Evolutionary conservation across 2,797 vertebrate genomes (phyloP).

Genomic region (Ispidina picta): DNA sequence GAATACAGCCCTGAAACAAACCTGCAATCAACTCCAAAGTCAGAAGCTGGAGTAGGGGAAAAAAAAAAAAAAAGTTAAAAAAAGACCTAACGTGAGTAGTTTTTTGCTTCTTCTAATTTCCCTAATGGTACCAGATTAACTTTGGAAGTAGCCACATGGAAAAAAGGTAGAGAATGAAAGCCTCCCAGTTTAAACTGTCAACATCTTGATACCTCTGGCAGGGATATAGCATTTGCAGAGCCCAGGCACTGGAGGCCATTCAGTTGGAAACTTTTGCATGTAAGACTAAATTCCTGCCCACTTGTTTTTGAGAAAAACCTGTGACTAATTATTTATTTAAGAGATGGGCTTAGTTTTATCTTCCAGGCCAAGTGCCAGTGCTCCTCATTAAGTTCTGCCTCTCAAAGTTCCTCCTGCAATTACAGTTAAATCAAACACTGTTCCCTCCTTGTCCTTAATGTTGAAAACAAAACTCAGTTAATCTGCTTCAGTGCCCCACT

Average conservation of each 20-base stretch:
- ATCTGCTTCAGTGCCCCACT: neutral
- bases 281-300: neutral
- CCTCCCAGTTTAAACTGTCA: neutral
- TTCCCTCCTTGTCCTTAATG: neutral
- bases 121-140: neutral
- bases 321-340: slow-evolving; percentile 31
- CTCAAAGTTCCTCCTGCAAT: neutral
- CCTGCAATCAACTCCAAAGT: neutral
- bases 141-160: neutral
- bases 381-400: neutral
- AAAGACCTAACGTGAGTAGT: neutral
- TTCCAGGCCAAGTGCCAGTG: slow-evolving; percentile 19
- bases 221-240: neutral
- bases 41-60: neutral
- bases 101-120: slow-evolving; percentile 8
- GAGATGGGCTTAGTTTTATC: slow-evolving; percentile 15
- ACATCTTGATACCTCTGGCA: slow-evolving; percentile 13
- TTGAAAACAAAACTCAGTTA: neutral
- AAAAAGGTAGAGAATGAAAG: slow-evolving; percentile 7
- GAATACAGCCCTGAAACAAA: slow-evolving; percentile 22
- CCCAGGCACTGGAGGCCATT: neutral
- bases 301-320: neutral
- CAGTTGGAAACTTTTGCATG: neutral
- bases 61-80: neutral
- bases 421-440: neutral